Evolutionary conservation across 2,113 vertebrate species (phyloP), one percentile per base, ranked within the genome.

Genomic region (Sylvilagus bachmani): DNA sequence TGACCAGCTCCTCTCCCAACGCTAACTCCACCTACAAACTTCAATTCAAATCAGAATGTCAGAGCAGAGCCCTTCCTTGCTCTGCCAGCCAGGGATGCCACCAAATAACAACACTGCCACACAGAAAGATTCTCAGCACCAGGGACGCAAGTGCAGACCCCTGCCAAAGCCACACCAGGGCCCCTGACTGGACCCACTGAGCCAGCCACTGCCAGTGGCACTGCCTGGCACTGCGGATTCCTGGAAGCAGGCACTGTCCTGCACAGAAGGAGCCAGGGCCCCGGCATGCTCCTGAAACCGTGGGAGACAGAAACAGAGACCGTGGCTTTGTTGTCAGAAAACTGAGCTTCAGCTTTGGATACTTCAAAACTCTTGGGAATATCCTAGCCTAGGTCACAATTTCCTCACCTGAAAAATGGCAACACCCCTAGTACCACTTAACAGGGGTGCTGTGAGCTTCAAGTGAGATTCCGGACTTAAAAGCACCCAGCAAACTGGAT

Each of bases 161-260:
- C 16, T 55, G 62, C 93, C 81, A 95, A 49, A 53, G 75, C 33
- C 86, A 55, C 44, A 22, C 77, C 31, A 44, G 69, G 69, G 38
- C 19, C 36, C 51, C 71, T 27, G n/a, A 61, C n/a, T 90, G 89
- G 49, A 38, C 24, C 67, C 86, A 90, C 36, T 21, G 36, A 11
- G 74, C 82, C 73, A 74, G 69, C 90, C 82, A 79, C 77, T 73
- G 64, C 44, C 14, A 66, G 44, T 38, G 31, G 77, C 77, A 78
- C 49, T n/a, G 51, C 21, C 53, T 77, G n/a, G 53, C 62, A 69
- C 25, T 49, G 82, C 25, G 38, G 82, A 17, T 77, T 78, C 53
- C 0, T 38, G 36, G 55, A 79, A 62, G 24, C 31, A 17, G 3
- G 7, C 2, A 6, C 70, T 24, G 49, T 49, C 88, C 81, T 22